Evolutionary conservation across 1,140 invertebrate species (phyloP).

Genomic region (Leptinotarsa undecemlineata): DNA sequence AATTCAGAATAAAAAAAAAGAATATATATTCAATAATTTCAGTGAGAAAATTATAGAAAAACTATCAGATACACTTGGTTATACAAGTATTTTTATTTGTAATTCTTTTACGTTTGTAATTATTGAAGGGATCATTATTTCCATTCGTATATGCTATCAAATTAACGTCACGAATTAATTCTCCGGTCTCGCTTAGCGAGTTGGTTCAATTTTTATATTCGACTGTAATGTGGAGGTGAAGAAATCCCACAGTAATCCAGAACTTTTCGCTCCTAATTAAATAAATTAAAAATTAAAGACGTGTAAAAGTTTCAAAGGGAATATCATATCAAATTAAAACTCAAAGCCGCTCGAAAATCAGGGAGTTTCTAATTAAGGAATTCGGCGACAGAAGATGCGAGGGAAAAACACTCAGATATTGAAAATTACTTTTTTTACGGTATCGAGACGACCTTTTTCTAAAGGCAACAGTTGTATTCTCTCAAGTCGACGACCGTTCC

Average conservation of each 20-base stretch:
- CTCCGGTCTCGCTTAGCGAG: no score
- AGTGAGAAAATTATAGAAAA: no score
- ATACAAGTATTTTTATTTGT: no score
- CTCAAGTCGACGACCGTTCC: background rate
- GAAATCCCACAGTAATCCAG: background rate
- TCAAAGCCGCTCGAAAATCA: background rate
- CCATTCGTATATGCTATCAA: no score
- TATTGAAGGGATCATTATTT: no score
- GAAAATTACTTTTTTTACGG: background rate
- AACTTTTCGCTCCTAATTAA: slow-evolving; percentile 1
- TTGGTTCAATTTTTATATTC: no score
- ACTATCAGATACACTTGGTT: no score
- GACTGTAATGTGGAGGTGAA: no score
- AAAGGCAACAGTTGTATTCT: background rate
- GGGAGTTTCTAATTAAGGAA: slow-evolving; percentile 6
- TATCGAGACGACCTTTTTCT: background rate
- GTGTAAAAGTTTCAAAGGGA: background rate
- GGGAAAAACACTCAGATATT: background rate
- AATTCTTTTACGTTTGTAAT: no score
- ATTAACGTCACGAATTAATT: no score
- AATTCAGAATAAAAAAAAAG: no score
- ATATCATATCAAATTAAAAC: background rate
- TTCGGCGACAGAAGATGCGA: background rate
- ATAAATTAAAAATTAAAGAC: background rate
- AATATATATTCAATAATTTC: no score